Percentiles rank a stretch among this genome's conserved stretches.
These are phyloP conservation scores for Enteromius mattozi DNA, from an alignment of 2,797 vertebrate species.

Conservation along the genomic window DNA sequence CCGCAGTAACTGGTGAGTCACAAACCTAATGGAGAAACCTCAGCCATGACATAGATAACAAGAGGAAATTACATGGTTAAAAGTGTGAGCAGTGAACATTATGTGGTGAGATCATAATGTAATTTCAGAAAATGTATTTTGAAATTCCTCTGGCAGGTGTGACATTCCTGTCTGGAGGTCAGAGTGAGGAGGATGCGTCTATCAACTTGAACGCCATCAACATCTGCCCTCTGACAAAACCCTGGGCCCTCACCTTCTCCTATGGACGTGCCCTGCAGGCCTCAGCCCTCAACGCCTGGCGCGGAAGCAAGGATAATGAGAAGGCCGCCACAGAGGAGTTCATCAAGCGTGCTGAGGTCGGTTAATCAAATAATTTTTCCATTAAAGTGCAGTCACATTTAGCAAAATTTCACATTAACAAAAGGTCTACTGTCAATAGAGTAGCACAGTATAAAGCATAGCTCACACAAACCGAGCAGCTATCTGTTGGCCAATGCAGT, in stretches of 20 bases:
- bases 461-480: neutral
- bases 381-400: neutral
- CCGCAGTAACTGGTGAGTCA: conserved; percentile 89
- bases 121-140: neutral
- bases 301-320: conserved; percentile 85
- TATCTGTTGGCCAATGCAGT: neutral
- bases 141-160: conserved; percentile 79
- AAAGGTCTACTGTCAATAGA: neutral
- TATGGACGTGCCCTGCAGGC: conserved; percentile 97
- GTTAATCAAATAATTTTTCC: neutral
- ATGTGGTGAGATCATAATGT: neutral
- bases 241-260: conserved; percentile 97
- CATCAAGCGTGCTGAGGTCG: conserved; percentile 93
- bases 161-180: conserved; percentile 97
- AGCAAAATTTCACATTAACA: neutral
- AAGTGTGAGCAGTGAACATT: neutral
- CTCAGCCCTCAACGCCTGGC: conserved; percentile 91
- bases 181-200: conserved; percentile 96
- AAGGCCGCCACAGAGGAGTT: conserved; percentile 90
- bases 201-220: conserved; percentile 96
- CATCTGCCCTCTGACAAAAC: conserved; percentile 86
- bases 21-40: neutral
- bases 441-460: neutral
- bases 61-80: neutral
- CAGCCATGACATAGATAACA: neutral